Conservation (phyloP, 1,140 invertebrate species). For the Anadara kagoshimensis region DNA sequence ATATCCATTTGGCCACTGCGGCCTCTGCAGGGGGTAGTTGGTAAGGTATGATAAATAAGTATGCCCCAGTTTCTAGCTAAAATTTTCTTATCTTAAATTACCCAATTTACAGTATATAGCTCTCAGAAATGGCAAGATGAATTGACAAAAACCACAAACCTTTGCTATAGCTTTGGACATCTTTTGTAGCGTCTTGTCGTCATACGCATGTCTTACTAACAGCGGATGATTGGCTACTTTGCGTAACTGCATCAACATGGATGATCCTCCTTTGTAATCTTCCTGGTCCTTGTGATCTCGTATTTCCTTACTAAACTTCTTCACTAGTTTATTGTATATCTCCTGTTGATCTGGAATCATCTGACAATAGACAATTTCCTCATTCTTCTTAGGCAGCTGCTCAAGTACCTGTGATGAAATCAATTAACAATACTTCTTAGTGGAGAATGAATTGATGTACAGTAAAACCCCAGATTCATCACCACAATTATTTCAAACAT, state of each 20-base stretch:
- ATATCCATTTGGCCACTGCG: no score
- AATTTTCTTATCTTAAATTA: no score
- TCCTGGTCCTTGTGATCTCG: constrained; percentile 35
- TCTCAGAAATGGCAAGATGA: neutral
- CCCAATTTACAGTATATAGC: no score
- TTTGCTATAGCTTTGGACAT: constrained; percentile 85
- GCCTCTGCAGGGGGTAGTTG: no score
- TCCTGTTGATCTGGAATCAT: constrained; percentile 83
- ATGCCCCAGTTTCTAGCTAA: no score
- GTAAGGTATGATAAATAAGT: no score
- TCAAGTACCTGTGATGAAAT: constrained; percentile 79
- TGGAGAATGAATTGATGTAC: no score
- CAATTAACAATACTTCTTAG: no score
- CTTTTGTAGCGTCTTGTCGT: constrained; percentile 79
- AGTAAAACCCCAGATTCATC: no score
- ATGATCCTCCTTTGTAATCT: constrained; percentile 44
- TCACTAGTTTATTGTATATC: constrained; percentile 85
- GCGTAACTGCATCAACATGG: constrained; percentile 72
- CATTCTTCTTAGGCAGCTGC: constrained; percentile 83
- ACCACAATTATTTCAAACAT: no score
- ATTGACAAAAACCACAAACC: constrained; percentile 53
- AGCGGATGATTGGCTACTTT: constrained; percentile 75
- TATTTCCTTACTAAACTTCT: constrained; percentile 76
- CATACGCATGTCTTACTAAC: constrained; percentile 86
- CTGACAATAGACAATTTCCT: constrained; percentile 79